A percentile compares a stretch with the other conserved stretches of the same genome.
Conservation (phyloP, 2,797 vertebrate genomes). For the Platalea minor region DNA sequence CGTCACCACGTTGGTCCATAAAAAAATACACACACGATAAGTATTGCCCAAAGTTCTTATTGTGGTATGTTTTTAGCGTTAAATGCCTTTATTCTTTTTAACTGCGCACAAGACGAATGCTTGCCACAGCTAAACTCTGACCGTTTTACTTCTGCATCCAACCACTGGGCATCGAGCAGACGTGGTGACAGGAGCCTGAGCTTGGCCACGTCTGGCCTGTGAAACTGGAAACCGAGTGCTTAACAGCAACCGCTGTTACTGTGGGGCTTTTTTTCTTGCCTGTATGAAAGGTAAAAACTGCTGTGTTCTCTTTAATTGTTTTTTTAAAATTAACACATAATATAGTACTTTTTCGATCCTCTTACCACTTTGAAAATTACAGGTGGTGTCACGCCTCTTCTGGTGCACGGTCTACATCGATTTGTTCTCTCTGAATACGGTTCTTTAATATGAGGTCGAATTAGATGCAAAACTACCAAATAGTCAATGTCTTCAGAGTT, state of each 20-base stretch:
- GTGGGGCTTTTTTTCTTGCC: neutral
- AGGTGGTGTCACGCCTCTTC: fast-evolving
- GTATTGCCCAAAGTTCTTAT: neutral
- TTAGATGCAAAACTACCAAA: neutral
- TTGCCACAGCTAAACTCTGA: neutral
- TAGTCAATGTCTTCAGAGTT: neutral
- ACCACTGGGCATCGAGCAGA: fast-evolving
- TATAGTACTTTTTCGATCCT: neutral
- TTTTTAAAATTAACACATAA: neutral
- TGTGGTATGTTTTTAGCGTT: neutral
- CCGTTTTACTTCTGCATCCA: neutral
- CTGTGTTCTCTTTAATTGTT: neutral
- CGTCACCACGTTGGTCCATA: neutral
- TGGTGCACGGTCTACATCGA: neutral
- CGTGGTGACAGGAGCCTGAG: neutral
- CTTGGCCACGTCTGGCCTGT: neutral
- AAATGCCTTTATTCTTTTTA: neutral
- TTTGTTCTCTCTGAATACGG: neutral
- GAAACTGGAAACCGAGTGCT: neutral
- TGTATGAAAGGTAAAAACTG: neutral
- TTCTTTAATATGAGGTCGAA: neutral
- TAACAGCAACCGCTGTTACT: neutral
- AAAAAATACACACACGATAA: neutral
- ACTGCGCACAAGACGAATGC: neutral
- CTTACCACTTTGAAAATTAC: neutral